Base-by-base conservation (phyloP, 2,797 vertebrate genomes). In the Siniperca scherzeri region DNA sequence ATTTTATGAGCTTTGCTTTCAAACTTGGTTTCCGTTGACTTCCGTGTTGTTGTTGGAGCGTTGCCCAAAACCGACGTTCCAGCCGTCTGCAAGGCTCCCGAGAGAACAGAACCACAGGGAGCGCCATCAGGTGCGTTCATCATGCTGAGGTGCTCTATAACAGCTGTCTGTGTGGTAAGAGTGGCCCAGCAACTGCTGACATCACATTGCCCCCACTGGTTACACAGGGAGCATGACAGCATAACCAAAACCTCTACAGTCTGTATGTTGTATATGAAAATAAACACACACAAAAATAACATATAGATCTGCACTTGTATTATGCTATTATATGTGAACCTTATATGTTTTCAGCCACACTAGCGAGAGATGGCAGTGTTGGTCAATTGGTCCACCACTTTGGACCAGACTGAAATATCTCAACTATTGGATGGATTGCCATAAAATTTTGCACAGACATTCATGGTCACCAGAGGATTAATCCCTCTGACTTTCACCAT, bases 1-100 rank as follows among this genome's bases (percentile, higher is more conserved):
- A 90, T 86, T 94, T 92, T 90, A 92, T 82, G 88, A 79, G 91
- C 84, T 86, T 80, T 73, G 87, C 89, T 90, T 94, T 90, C 84
- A 86, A 92, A 90, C 75, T 84, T 19, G 50, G 82, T 91, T 92
- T 89, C 82, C 83, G 12, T 87, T 72, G 82, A 91, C 88, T 94
- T 89, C 90, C 79, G 10, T 92, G 87, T 92, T 93, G 80, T 87
- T 87, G 75, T 92, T 92, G 91, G 91, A 90, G 12, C 7, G 17
- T 27, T 52, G 87, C 91, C 92, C 42, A 22, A 74, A 86, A 86
- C 79, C 78, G 22, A 77, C n/a, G 62, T 69, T 70, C 75, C 86
- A 78, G 80, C 77, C 88, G 61, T 74, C 87, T 89, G 90, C 40
- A 1, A 77, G 80, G 80, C 76, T 86, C 88, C 77, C 38, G 6